A percentile compares a stretch with the other conserved stretches of the same genome.
Conservation (phyloP, 1,140 invertebrate species). For the Heliconius congener region DNA sequence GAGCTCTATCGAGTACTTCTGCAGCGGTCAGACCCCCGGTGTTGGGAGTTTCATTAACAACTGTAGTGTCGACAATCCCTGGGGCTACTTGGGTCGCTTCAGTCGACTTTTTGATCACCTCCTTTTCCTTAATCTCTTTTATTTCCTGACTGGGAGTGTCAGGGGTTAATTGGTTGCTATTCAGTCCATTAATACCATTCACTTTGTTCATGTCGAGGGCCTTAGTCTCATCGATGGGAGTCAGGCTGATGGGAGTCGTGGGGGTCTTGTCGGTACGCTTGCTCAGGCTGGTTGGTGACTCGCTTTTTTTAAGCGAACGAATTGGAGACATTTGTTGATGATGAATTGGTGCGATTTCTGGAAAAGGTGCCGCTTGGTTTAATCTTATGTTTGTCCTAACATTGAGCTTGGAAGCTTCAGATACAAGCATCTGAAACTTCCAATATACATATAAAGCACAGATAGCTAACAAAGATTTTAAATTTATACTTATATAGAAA, state of each 20-base stretch:
- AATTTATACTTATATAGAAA: constrained; percentile 26
- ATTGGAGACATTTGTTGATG: constrained; percentile 79
- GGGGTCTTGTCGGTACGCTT: constrained; percentile 78
- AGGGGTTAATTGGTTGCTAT: constrained; percentile 69
- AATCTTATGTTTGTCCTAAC: constrained; percentile 23
- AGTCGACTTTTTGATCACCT: constrained; percentile 70
- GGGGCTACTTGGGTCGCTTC: constrained; percentile 77
- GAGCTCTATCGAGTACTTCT: constrained; percentile 90
- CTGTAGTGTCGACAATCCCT: constrained; percentile 75
- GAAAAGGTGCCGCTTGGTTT: constrained; percentile 54
- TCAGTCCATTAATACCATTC: constrained; percentile 70
- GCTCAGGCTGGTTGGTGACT: constrained; percentile 74
- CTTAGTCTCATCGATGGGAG: constrained; percentile 78
- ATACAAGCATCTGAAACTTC: not conserved
- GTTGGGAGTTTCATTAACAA: constrained; percentile 65
- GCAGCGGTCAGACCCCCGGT: constrained; percentile 82
- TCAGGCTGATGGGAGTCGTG: constrained; percentile 77
- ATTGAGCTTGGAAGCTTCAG: not conserved
- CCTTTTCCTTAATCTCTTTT: constrained; percentile 56
- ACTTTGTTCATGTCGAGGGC: constrained; percentile 76
- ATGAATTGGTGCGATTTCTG: constrained; percentile 81
- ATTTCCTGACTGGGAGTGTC: constrained; percentile 69
- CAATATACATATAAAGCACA: constrained; percentile 39
- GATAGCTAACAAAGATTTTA: constrained; percentile 31
- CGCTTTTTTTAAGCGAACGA: constrained; percentile 76